Base-by-base conservation (phyloP, 1,140 invertebrate genomes). In the Drosophila sp. region DNA sequence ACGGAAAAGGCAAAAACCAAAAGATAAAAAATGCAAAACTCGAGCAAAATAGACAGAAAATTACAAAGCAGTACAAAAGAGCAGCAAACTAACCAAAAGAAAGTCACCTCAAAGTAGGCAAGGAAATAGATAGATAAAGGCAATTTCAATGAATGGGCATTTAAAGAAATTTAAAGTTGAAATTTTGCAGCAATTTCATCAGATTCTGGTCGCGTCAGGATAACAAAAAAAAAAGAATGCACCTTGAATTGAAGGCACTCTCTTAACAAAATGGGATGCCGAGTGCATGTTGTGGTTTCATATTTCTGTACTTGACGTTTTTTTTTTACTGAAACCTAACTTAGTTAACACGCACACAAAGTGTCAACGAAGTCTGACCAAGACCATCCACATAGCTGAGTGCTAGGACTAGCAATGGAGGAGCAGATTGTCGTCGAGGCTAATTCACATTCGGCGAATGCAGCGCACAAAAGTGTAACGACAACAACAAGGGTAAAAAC, bases 361-460 rank as follows among this genome's bases (percentile, higher is more conserved):
- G 62, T 74, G 72, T 55, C 50, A 62, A 72, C 72, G 55, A 65
- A 72, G 61, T 61, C 69, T 50, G 44, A 47, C 17, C 44, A 47
- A 47, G 44, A 50, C 23, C 23, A 38, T 7, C 8, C 35, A 38
- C 35, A 38, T 11, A 38, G 35, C 35, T 11, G 33, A 3, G 8
- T 35, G 5, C 33, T 35, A 47, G 17, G 44, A 7, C 44, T 25
- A 5, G 5, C 17, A 2, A 47, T 27, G 41, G 2, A 27, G 2
- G n/a, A 50, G 44, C 23, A 47, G 17, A 17, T 50, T 50, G 44
- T 50, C 7, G 44, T 50, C 44, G 63, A 66, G 75, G 72, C 80
- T 86, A 87, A 86, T 86, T 83, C 83, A 69, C 70, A 80, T 76
- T 79, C 79, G 78, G 68, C 55, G 40, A 66, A 72, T 55, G 68